These are phyloP conservation scores for Kryphioiulus occultus DNA, from an alignment of 2,888 invertebrate genomes.

Conservation along the genomic window DNA sequence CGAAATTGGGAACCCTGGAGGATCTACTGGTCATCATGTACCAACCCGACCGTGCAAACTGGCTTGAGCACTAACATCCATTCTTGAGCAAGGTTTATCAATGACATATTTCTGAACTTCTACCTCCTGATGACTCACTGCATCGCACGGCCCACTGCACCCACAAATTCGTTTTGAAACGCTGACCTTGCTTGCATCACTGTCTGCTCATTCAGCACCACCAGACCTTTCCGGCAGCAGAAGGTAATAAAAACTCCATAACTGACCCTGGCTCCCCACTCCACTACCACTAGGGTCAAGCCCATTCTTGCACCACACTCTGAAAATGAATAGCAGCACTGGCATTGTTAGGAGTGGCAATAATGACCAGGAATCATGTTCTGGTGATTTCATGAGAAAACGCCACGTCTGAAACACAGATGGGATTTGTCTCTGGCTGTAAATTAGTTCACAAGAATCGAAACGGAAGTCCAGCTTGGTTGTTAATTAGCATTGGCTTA, in stretches of 20 bases:
- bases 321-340: not conserved
- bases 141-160: not conserved
- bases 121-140: not conserved
- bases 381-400: slow-evolving; percentile 1
- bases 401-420: not conserved
- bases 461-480: not conserved
- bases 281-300: not conserved
- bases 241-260: not conserved
- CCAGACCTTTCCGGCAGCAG: not conserved
- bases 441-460: not conserved
- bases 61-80: too few relatives aligned
- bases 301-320: not conserved
- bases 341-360: not conserved
- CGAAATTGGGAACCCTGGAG: too few relatives aligned
- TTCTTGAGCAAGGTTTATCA: too few relatives aligned
- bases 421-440: not conserved
- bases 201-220: not conserved
- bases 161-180: not conserved
- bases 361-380: slow-evolving; percentile 35
- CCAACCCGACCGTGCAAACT: too few relatives aligned
- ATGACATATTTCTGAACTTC: too few relatives aligned
- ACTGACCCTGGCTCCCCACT: not conserved
- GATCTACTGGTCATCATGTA: too few relatives aligned
- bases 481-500: not conserved
- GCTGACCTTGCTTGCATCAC: not conserved